Evolutionary conservation across 2,888 invertebrate species (phyloP), one percentile per base, ranked within the genome.

Genomic region (Allolobophora icterica): DNA sequence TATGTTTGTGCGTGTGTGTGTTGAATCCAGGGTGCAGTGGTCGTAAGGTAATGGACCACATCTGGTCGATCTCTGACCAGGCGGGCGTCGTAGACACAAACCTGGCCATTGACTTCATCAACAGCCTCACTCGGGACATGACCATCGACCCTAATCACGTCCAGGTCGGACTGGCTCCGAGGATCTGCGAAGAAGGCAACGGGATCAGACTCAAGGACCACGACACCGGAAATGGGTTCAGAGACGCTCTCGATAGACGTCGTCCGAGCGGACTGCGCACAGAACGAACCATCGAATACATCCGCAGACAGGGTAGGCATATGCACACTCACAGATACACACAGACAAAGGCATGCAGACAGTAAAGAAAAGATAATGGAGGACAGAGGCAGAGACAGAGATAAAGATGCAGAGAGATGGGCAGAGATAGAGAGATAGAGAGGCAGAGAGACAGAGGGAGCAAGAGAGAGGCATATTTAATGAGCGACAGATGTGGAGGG

Each of bases 51-150:
- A n/a, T 91, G 58, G 91, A 91, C 89, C 35, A 58, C 35, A 40
- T 91, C 58, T 91, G 89, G 58, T 87, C 91, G 8, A 87, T 91
- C 15, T 38, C 91, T 24, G 89, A 91, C 71, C 35, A 38, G 52
- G 91, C 89, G 5, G 71, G 84, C 38, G 52, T 84, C 24, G 89
- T 40, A 19, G 89, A 91, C 38, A 91, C 91, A 6, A 40, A 45
- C 13, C 58, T 19, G 35, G 33, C 89, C 33, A 24, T 58, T 30
- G 33, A 33, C n/a, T 89, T 91, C 58, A 52, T 91, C 58, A 38
- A 40, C 34, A 19, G 52, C 6, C 52, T 52, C 3, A 45, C 87
- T 13, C 5, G 0, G 33, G 90, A 90, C 33, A 90, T 90, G 90
- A 52, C 34, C 38, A 42, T 90, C 24, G 42, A 84, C 19, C 87